Conservation (phyloP, 2,113 vertebrate species). For the Taurulus bubalis region DNA sequence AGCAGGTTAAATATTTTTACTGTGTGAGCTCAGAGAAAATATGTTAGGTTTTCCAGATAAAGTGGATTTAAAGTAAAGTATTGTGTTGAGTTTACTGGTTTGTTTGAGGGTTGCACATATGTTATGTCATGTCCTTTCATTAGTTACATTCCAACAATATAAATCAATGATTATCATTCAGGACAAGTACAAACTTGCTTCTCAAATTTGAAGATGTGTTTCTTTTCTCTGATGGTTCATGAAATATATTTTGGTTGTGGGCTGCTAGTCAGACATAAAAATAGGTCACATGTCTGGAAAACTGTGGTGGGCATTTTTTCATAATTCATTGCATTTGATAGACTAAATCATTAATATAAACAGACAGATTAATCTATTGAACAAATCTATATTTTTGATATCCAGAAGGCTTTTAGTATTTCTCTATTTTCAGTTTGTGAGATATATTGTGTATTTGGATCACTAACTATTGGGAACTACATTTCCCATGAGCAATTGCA, state of each 20-base stretch:
- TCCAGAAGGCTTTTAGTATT: neutral
- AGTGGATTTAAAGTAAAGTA: neutral
- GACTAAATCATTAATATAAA: neutral
- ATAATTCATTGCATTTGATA: neutral
- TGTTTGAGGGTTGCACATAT: neutral
- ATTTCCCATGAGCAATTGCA: constrained; percentile 17
- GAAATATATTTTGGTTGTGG: neutral
- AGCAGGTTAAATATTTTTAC: neutral
- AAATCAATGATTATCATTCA: neutral
- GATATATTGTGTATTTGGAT: neutral
- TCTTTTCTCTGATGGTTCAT: neutral
- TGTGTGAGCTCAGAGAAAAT: neutral
- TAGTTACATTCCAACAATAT: neutral
- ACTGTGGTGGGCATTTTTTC: neutral
- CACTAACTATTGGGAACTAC: neutral
- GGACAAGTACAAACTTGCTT: neutral
- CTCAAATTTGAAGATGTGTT: neutral
- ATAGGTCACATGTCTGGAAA: neutral
- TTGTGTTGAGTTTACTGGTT: neutral
- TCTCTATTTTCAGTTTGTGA: neutral
- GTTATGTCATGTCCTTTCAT: neutral
- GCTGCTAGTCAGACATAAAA: neutral
- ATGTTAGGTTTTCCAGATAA: neutral
- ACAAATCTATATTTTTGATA: neutral
- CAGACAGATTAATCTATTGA: neutral